Base-by-base conservation (phyloP, 2,888 invertebrate genomes). In the Coleophora flavipennella region DNA sequence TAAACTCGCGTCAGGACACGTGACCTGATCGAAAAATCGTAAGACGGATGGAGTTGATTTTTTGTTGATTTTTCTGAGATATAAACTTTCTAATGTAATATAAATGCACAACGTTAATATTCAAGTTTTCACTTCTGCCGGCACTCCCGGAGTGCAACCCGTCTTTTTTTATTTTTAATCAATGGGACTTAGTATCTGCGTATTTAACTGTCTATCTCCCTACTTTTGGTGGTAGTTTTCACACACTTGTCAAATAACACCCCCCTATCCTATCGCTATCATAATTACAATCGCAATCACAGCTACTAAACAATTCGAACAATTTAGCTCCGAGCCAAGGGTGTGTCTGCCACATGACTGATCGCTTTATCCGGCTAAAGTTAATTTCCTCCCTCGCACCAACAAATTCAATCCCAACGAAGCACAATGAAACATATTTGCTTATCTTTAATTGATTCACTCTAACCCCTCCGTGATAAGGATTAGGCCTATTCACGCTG, bases 381-480 rank as follows among this genome's bases (percentile, higher is more conserved):
- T 80, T 78, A 79, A 79, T 79, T 79, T 79, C 80, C 76, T 77
- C 73, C 67, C 70, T 62, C 67, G 65, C 72, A 67, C 72, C 66
- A 74, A 77, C 80, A 69, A 80, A 81, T 80, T 79, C 78, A 67
- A 69, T 63, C 64, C 62, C 59, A 54, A 49, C 41, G 48, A 48
- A 47, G 53, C 60, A 83, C 80, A 81, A 84, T 69, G 63, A 59
- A 65, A 58, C 73, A 74, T 81, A 84, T 84, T 84, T 83, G 84
- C 80, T 84, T 84, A 83, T 84, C 83, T 84, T 79, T 83, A 83
- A 84, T 84, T 83, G 83, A 84, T 84, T 83, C 79, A 80, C 75
- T 84, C 61, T 78, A 75, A 70, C 80, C 79, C 80, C 63, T 62
- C 49, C 45, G 51, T 69, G 83, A 81, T 83, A 80, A 80, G 81